Conservation (phyloP, 2,888 invertebrate genomes). For the Endotricha flammealis region DNA sequence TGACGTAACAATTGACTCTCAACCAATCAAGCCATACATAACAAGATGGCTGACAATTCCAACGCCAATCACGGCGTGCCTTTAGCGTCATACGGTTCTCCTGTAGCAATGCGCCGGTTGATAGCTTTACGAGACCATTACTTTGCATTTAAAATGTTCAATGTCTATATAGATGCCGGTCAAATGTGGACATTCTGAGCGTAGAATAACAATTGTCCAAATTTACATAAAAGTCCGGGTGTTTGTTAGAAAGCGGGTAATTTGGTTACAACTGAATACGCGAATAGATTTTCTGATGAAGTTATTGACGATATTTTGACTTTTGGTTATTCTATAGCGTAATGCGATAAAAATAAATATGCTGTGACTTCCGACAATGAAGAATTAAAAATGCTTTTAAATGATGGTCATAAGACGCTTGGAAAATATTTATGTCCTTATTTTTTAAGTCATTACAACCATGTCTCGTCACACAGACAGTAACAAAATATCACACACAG, state of each 20-base stretch:
- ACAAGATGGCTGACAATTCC: constrained; percentile 64
- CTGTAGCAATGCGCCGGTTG: constrained; percentile 66
- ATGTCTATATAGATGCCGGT: constrained; percentile 68
- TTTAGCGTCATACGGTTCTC: constrained; percentile 61
- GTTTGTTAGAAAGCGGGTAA: constrained; percentile 77
- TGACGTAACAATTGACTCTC: constrained; percentile 38
- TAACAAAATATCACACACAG: too few relatives aligned
- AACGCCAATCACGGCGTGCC: constrained; percentile 63
- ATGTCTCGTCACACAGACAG: constrained; percentile 1
- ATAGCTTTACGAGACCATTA: constrained; percentile 74
- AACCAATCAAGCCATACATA: constrained; percentile 45
- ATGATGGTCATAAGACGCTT: constrained; percentile 7
- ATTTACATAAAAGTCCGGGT: constrained; percentile 76
- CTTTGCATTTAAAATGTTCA: constrained; percentile 75
- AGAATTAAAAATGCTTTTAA: constrained; percentile 29
- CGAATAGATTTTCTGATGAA: constrained; percentile 57
- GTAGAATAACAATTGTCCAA: constrained; percentile 67
- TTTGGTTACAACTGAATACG: constrained; percentile 70
- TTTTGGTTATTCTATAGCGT: constrained; percentile 52
- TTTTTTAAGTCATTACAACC: too few relatives aligned
- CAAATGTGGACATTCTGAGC: constrained; percentile 70
- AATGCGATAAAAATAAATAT: constrained; percentile 58
- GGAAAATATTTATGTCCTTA: too few relatives aligned
- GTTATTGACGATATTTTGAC: constrained; percentile 48
- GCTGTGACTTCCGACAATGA: constrained; percentile 58